Base-by-base conservation (phyloP, 2,113 vertebrate species). In the Crotalus tigris region DNA sequence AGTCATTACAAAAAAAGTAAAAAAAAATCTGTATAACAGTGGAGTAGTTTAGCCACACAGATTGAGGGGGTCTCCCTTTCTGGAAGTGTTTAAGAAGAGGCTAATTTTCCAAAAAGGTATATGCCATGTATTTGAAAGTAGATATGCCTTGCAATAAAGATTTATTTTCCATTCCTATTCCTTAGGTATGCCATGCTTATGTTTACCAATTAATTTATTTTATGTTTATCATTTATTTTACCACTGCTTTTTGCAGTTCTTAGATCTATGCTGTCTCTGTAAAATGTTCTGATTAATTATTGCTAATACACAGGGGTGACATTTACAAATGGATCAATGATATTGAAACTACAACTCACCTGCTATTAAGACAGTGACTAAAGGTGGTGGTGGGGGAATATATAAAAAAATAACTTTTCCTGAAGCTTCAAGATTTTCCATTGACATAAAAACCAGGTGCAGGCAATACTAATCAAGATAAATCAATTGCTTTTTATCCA, bases 231-330 rank as follows among this genome's bases (percentile, higher is more conserved):
- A 24, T 39, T 11, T 44, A 12, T 33, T 26, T 58, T 44, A 75
- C 11, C 9, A 15, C 44, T 93, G 87, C 0, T 33, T 92, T 21
- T 88, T 95, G 59, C 26, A 92, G 46, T 11, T 94, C 91, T 69
- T 44, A 91, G 23, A 91, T 51, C 4, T 21, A 44, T 23, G 29
- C 6, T 39, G 8, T 1, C 86, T 92, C 10, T 64, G 59, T 87
- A 61, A 92, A 49, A 26, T 86, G 39, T 86, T 94, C 51, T 64
- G 87, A 93, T 17, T 23, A 85, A 75, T 59, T 44, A 90, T 19
- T 19, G 7, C 87, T 81, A n/a, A 58, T 61, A 53, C 21, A 86
- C 10, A 29, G 55, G 85, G 33, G 85, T 64, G n/a, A 64, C 51
- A 88, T 53, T 9, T 92, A 87, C 53, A 69, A 44, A 21, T 88